Evolutionary conservation across 2,797 vertebrate genomes (phyloP).

Genomic region (Pitangus sulphuratus): DNA sequence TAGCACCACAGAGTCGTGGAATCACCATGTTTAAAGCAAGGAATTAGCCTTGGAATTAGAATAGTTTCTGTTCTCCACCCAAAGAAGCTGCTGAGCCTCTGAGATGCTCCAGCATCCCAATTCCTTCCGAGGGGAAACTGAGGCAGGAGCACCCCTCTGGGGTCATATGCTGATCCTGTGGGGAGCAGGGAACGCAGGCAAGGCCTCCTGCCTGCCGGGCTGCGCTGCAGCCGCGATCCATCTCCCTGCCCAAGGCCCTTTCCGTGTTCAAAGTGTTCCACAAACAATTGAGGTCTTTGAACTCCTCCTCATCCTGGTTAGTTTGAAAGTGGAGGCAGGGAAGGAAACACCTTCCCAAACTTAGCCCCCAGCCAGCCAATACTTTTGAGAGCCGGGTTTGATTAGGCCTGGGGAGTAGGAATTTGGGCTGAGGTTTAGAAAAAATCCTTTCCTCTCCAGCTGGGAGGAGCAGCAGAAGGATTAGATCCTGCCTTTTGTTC

Average conservation of each 20-base stretch:
- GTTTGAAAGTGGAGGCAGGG: slow-evolving; percentile 26
- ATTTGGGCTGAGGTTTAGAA: background rate
- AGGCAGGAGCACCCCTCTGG: background rate
- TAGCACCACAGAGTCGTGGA: accelerated
- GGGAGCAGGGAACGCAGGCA: background rate
- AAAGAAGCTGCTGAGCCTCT: accelerated
- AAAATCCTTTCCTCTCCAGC: background rate
- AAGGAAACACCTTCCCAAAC: slow-evolving; percentile 34
- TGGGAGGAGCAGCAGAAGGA: background rate
- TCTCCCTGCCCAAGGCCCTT: slow-evolving; percentile 23
- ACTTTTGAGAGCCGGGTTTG: background rate
- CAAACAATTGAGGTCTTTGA: slow-evolving; percentile 43
- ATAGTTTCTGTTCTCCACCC: accelerated
- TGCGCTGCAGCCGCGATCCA: slow-evolving; percentile 13
- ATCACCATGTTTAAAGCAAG: accelerated
- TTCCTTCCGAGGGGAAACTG: background rate
- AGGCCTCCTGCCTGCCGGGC: slow-evolving; percentile 12
- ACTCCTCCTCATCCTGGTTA: slow-evolving; percentile 55
- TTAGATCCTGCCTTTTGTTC: background rate
- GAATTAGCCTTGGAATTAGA: accelerated
- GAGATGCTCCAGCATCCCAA: background rate
- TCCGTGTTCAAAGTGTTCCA: slow-evolving; percentile 33
- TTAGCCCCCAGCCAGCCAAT: slow-evolving; percentile 35
- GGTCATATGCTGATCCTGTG: background rate
- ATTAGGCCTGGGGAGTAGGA: slow-evolving; percentile 23